Conservation (phyloP, 92 coral and sea anemone species). For the Parazoanthus darwini region DNA sequence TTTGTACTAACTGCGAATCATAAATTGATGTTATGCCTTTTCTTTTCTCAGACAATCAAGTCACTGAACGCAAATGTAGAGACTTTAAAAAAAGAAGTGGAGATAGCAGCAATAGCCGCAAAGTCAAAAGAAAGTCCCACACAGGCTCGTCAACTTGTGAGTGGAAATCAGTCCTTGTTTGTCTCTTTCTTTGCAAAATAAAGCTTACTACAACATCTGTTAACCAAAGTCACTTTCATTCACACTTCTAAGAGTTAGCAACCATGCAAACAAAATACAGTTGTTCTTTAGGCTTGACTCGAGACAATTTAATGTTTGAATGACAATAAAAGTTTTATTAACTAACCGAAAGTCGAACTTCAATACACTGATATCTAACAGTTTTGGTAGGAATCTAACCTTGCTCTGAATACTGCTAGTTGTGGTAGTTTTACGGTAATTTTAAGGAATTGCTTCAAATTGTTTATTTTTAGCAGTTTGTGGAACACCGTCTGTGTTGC, state of each 20-base stretch:
- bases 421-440: too few relatives aligned
- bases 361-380: background rate
- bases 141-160: constrained; percentile 95
- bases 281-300: too few relatives aligned
- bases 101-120: constrained; percentile 90
- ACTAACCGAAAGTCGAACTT: background rate
- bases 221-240: background rate
- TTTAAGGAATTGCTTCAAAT: too few relatives aligned
- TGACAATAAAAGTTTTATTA: background rate
- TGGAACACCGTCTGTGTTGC: too few relatives aligned
- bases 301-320: background rate
- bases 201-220: background rate
- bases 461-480: too few relatives aligned
- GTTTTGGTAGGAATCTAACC: background rate
- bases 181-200: background rate
- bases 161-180: constrained; percentile 23
- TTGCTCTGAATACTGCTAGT: background rate
- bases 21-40: background rate
- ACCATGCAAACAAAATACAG: too few relatives aligned
- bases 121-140: constrained; percentile 95
- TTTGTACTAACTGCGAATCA: background rate
- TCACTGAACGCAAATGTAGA: constrained; percentile 86
- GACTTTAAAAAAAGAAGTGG: constrained; percentile 79
- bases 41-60: constrained; percentile 75
- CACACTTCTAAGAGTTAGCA: too few relatives aligned